Conservation (phyloP, 2,888 invertebrate genomes). For the Diploptera punctata region DNA sequence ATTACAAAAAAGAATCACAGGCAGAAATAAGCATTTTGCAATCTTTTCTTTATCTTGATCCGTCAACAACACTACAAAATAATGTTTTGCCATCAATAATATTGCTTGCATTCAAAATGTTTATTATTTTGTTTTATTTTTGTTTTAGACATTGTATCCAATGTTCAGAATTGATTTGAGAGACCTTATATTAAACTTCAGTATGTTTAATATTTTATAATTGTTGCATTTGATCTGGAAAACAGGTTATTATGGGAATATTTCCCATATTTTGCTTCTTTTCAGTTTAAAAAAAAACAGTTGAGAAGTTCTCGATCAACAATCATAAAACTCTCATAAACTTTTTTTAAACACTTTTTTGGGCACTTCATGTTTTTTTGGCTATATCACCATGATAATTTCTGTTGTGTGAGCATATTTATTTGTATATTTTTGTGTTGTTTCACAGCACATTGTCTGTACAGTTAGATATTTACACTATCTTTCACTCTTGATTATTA, state of each 20-base stretch:
- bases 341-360: background rate
- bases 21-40: slow-evolving; percentile 39
- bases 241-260: too few species aligned
- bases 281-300: background rate
- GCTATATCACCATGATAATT: background rate
- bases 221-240: too few species aligned
- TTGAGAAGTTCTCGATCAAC: background rate
- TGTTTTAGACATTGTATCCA: background rate
- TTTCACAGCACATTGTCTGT: too few species aligned
- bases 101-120: slow-evolving; percentile 34
- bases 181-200: too few species aligned
- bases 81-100: slow-evolving; percentile 31
- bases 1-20: slow-evolving; percentile 40
- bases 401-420: background rate
- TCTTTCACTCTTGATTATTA: too few species aligned
- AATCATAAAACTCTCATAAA: background rate
- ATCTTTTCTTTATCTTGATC: slow-evolving; percentile 22
- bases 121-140: background rate
- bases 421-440: too few species aligned
- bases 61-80: slow-evolving; percentile 34
- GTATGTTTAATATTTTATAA: too few species aligned
- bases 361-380: background rate
- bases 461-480: too few species aligned
- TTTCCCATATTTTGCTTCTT: background rate
- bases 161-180: too few species aligned